Conservation (phyloP, 2,797 vertebrate species). For the Meriones psammophilus region DNA sequence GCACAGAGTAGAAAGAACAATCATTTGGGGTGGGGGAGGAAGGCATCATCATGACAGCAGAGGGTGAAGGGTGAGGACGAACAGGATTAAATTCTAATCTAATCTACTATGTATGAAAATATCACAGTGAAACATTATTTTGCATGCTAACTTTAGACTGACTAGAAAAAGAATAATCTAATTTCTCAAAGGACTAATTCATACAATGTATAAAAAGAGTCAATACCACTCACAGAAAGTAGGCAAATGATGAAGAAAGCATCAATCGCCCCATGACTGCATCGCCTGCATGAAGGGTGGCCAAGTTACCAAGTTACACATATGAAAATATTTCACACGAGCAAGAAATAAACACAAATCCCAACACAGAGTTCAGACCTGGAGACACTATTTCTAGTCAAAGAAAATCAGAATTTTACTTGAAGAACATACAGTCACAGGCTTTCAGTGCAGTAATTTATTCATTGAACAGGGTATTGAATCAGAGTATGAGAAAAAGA, state of each 20-base stretch:
- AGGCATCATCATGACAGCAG: not conserved
- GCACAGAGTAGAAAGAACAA: not conserved
- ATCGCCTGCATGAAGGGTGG: not conserved
- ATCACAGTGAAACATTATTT: not conserved
- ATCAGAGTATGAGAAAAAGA: not conserved
- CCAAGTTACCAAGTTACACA: not conserved
- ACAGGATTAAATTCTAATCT: not conserved
- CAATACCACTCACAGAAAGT: not conserved
- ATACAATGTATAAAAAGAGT: too few species aligned
- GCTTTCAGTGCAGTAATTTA: not conserved
- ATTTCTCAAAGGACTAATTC: not conserved
- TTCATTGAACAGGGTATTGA: not conserved
- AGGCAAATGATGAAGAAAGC: too few species aligned
- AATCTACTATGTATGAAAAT: not conserved
- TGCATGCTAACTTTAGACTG: not conserved
- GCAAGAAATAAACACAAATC: not conserved
- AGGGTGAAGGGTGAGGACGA: not conserved
- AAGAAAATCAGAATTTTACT: not conserved
- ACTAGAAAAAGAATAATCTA: not conserved
- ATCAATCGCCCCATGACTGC: not conserved
- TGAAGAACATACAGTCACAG: not conserved
- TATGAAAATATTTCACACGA: not conserved
- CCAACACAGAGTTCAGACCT: not conserved
- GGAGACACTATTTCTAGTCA: not conserved
- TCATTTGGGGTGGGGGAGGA: not conserved